Percentiles rank a stretch among this genome's conserved stretches.
Evolutionary conservation across 2,113 vertebrate genomes (phyloP).

Genomic region (Indicator indicator): DNA sequence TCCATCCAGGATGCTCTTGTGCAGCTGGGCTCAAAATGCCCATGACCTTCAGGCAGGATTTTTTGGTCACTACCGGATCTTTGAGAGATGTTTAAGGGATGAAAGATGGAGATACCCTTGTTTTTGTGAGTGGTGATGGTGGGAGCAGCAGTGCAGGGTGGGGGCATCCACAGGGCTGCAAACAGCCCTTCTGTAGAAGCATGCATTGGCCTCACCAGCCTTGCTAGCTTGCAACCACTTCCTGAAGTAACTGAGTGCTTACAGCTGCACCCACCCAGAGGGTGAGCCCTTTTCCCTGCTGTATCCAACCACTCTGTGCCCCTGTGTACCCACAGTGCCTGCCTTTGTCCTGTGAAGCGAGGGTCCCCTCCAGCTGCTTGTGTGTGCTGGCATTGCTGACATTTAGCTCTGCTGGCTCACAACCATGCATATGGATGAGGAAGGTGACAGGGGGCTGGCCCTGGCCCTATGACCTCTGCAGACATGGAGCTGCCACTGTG

Average conservation of each 20-base stretch:
- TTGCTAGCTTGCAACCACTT: not conserved
- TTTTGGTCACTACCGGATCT: not conserved
- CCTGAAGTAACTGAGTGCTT: not conserved
- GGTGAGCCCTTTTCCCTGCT: not conserved
- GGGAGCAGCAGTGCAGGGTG: rapidly evolving
- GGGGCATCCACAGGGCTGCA: not conserved
- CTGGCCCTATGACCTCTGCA: not conserved
- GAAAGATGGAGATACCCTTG: not conserved
- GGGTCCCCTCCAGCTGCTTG: not conserved
- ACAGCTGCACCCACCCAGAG: rapidly evolving
- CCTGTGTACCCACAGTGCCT: not conserved
- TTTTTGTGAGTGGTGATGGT: not conserved
- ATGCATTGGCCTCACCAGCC: rapidly evolving
- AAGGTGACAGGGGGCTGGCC: not conserved
- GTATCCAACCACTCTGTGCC: rapidly evolving
- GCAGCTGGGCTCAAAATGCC: not conserved
- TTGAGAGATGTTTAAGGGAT: not conserved
- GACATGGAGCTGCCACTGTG: not conserved
- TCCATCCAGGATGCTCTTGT: not conserved
- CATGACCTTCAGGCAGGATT: not conserved
- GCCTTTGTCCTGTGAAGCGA: not conserved
- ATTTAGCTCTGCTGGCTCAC: not conserved
- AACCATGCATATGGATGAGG: not conserved
- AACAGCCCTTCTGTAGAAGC: not conserved
- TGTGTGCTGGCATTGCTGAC: not conserved